Evolutionary conservation across 1,140 invertebrate genomes (phyloP).

Genomic region (Ctenoplectra terminalis): DNA sequence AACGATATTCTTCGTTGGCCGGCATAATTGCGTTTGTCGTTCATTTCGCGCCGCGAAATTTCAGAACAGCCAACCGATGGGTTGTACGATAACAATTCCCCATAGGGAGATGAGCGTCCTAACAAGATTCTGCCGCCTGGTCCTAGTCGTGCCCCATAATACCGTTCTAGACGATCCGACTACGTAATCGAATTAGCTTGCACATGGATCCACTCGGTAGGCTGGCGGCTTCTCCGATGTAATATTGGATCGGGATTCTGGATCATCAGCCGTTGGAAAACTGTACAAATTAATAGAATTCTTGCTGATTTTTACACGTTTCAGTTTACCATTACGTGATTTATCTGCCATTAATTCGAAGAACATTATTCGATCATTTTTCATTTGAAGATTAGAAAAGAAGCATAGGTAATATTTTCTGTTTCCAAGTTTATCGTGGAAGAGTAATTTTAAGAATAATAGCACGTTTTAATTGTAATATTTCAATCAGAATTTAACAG

Average conservation of each 20-base stretch:
- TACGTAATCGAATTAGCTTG: conserved; percentile 71
- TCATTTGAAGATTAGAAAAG: too few species aligned
- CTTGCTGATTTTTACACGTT: not conserved
- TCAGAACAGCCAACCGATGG: conserved; percentile 36
- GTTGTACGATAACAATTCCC: conserved; percentile 68
- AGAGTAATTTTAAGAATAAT: too few species aligned
- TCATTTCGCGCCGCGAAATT: conserved; percentile 34
- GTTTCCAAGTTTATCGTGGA: too few species aligned
- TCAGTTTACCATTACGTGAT: too few species aligned
- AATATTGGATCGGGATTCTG: conserved; percentile 37
- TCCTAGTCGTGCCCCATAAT: conserved; percentile 45
- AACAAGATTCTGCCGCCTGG: conserved; percentile 67
- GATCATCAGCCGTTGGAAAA: conserved; percentile 2
- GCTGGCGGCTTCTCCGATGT: not conserved
- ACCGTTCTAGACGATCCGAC: conserved; percentile 57
- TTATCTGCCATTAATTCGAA: not conserved
- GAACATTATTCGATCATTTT: not conserved
- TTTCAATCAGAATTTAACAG: too few species aligned
- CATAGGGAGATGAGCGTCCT: conserved; percentile 66
- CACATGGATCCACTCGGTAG: conserved; percentile 57
- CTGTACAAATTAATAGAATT: not conserved
- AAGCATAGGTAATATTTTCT: too few species aligned
- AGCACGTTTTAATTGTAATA: too few species aligned
- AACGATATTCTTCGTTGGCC: not conserved
- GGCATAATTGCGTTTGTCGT: conserved; percentile 35